Base-by-base conservation (phyloP, 2,113 vertebrate genomes). In the Echinops telfairi region DNA sequence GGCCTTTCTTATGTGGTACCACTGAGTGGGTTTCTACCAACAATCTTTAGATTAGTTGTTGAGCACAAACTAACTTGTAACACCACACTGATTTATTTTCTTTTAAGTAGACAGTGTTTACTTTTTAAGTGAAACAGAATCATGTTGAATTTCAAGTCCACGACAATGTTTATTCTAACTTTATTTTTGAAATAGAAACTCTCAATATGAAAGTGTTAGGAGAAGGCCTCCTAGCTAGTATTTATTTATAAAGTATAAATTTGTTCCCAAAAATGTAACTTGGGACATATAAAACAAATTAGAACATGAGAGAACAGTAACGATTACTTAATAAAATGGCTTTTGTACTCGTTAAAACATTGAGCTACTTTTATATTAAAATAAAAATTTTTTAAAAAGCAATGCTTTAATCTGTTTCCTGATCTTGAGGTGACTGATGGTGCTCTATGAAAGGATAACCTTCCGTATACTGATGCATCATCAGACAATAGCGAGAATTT, bases 341-440 rank as follows among this genome's bases (percentile, higher is more conserved):
- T 27, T 75, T 70, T 68, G 23, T 86, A 19, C 40, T 79, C 22
- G 75, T 29, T 10, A 62, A 64, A 93, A 70, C 36, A 47, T 47
- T 77, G 38, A 73, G 6, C 8, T 70, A 79, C 8, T 15, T 12
- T 83, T 57, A 89, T 80, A 94, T 77, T 53, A 84, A 36, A n/a
- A 15, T 58, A 33, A 86, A 20, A 40, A 68, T 15, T 2, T 16
- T 73, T 11, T 58, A 33, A 83, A 19, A 76, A 73, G 15, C 3
- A 17, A 78, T 22, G 11, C 76, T 86, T 93, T 27, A 89, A 71
- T 86, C 47, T 93, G 36, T 81, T 84, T 68, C 88, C 8, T 76
- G 25, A 91, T 86, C 73, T 88, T 81, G 57, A 87, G 23, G 70
- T 79, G n/a, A 92, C n/a, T 40, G 40, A 75, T 78, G 38, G 20